Evolutionary conservation across 2,888 invertebrate genomes (phyloP), one percentile per base, ranked within the genome.

Genomic region (Drosophila rellima): DNA sequence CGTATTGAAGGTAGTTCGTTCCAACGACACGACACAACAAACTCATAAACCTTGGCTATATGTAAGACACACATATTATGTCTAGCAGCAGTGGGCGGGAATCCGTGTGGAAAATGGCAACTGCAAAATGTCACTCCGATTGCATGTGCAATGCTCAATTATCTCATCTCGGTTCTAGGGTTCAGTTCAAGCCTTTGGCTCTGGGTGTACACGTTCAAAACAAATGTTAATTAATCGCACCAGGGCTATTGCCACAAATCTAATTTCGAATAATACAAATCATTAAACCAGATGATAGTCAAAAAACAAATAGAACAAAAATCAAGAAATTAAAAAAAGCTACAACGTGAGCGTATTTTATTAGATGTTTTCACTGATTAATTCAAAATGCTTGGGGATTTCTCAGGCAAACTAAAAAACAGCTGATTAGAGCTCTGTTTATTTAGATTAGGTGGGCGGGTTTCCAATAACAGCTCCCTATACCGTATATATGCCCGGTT

Each of bases 161-260:
- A 80, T 87, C 87, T 75, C 80, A 73, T 63, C 70, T 62, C 60
- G 50, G 56, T 65, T 68, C 65, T 65, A 66, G 52, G 74, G 75
- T 75, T 78, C 69, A 75, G 57, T 29, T 70, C 55, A 66, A 77
- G 77, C 77, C 80, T 70, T 73, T 61, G 59, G 40, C 40, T 31
- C 47, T 64, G 74, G 67, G 48, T 69, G 48, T 54, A 72, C 85
- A 86, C 88, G 85, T 80, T 88, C 51, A 86, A 83, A 86, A 86
- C 85, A 86, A 86, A 88, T 86, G 85, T 65, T 82, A 70, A 70
- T 65, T 88, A 81, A 88, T 85, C 81, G 57, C 57, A 37, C 17
- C 5, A 17, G 42, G 15, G 63, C 62, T 47, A 67, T 57, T 57
- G 70, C 78, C 70, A 78, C 68, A 82, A 74, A 83, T 86, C 84